A percentile compares a stretch with the other conserved stretches of the same genome.
Conservation (phyloP, 2,888 invertebrate species). For the Zele albiditarsus region DNA sequence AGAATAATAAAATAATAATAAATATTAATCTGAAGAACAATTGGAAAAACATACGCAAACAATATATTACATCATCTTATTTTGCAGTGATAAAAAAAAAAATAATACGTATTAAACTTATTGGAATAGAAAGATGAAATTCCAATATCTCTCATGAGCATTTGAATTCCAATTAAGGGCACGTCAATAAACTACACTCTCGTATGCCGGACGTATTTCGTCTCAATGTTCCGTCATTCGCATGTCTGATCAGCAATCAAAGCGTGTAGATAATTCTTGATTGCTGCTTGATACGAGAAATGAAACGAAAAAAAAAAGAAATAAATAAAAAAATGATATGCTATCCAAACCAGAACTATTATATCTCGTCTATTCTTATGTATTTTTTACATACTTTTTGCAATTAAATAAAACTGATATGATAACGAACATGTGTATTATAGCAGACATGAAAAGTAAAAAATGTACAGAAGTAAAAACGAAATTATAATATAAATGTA, state of each 20-base stretch:
- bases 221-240: slow-evolving; percentile 30
- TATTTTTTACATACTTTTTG: neutral
- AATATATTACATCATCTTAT: neutral
- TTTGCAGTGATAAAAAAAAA: neutral
- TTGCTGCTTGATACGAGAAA: neutral
- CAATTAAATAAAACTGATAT: neutral
- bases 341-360: neutral
- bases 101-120: neutral
- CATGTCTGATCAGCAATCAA: slow-evolving; percentile 15
- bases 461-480: slow-evolving; percentile 17
- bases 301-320: neutral
- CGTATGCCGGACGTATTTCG: slow-evolving; percentile 55
- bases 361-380: neutral
- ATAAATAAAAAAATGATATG: neutral
- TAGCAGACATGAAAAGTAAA: neutral
- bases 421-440: neutral
- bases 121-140: neutral
- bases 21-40: too few relatives aligned
- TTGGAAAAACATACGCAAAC: neutral
- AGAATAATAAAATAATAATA: too few relatives aligned
- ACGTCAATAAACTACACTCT: slow-evolving; percentile 47
- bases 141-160: slow-evolving; percentile 49
- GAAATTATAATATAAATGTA: slow-evolving; percentile 30
- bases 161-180: slow-evolving; percentile 64
- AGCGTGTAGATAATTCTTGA: neutral